phyloP scores from a whole-genome alignment of 2,797 vertebrate genomes.

The Vespertilio murinus region DNA sequence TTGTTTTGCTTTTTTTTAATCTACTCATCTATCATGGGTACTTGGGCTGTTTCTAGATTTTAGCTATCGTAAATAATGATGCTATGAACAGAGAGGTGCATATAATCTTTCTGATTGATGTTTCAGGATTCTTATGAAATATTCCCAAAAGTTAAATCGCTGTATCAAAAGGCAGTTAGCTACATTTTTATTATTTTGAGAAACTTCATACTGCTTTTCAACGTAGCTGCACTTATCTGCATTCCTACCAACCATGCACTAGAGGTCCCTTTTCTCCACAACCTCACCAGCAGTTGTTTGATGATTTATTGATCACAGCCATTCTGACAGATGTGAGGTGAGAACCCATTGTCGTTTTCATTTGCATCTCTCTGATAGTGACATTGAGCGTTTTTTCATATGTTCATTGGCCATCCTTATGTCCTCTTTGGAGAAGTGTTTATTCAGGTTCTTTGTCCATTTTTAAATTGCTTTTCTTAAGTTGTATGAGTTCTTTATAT shows the following conservation, averaged over 20 bases:
- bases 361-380: neutral
- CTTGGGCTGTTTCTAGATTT: neutral
- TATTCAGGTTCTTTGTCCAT: neutral
- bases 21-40: neutral
- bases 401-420: neutral
- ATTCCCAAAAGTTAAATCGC: neutral
- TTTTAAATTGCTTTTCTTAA: neutral
- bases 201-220: neutral
- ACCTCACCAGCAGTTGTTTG: neutral
- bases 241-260: neutral
- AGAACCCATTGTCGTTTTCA: neutral
- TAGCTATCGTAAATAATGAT: neutral
- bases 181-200: neutral
- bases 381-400: neutral
- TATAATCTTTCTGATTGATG: neutral
- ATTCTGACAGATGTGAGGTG: neutral
- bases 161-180: neutral
- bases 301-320: neutral
- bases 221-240: neutral
- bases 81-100: neutral
- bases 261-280: neutral
- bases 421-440: neutral
- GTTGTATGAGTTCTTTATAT: neutral
- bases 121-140: neutral
- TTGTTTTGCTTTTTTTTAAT: no score